phyloP scores from a whole-genome alignment of 2,797 vertebrate genomes.

The Acridotheres tristis region DNA sequence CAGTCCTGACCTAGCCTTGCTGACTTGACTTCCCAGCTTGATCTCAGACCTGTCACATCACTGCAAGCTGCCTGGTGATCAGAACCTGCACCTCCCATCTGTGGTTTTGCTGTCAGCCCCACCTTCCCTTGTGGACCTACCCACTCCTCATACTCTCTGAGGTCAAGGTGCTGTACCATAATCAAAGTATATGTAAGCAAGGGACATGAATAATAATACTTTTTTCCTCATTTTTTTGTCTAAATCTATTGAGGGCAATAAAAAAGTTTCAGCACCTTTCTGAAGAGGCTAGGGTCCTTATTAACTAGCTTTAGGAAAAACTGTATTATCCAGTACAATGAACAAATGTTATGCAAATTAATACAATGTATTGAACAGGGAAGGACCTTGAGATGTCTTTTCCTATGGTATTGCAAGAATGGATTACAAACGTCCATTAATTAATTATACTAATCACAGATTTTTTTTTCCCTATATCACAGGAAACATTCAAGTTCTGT shows the following conservation, averaged over 20 bases:
- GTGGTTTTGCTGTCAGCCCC: neutral
- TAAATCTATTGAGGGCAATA: neutral
- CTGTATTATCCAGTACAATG: neutral
- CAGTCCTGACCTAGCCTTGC: neutral
- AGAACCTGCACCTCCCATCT: neutral
- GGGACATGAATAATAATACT: neutral
- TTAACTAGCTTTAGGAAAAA: neutral
- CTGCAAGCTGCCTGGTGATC: neutral
- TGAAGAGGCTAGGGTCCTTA: neutral
- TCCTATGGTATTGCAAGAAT: neutral
- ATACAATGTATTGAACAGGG: neutral
- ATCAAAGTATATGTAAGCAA: neutral
- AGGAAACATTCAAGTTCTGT: neutral
- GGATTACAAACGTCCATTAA: constrained; percentile 3
- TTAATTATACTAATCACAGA: neutral
- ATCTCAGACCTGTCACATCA: neutral
- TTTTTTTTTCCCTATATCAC: neutral
- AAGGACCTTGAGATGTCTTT: constrained; percentile 34
- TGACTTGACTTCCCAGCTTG: neutral
- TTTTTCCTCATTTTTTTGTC: neutral
- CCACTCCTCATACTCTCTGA: neutral
- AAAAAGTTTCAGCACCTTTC: neutral
- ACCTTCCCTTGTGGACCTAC: neutral
- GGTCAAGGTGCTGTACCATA: neutral
- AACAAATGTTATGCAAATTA: neutral